Conservation (phyloP, 2,797 vertebrate species). For the Lacerta bilineata region DNA sequence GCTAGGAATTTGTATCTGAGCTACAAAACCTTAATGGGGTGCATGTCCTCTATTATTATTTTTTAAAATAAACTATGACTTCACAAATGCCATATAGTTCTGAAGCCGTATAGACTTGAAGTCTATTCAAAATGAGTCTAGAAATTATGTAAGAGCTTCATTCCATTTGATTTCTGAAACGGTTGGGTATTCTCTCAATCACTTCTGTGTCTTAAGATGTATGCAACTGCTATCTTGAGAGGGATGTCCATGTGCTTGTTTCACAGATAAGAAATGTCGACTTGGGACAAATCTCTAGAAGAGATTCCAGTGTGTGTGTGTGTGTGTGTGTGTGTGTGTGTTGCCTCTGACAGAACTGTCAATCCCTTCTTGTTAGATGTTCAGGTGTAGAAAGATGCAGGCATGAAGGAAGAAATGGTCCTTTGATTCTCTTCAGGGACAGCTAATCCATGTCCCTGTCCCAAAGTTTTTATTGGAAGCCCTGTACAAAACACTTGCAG, state of each 20-base stretch:
- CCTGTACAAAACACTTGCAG: conserved; percentile 27
- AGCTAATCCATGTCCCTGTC: conserved; percentile 7
- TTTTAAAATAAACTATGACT: neutral
- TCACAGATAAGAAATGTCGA: neutral
- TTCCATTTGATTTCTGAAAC: neutral
- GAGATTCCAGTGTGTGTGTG: neutral
- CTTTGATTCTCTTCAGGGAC: neutral
- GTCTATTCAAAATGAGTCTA: conserved; percentile 46
- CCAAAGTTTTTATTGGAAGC: conserved; percentile 28
- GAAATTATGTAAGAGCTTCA: neutral
- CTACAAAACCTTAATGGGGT: neutral
- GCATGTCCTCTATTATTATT: neutral
- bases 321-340: neutral
- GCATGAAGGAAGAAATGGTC: neutral
- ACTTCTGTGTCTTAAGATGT: neutral
- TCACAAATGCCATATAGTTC: conserved; percentile 30
- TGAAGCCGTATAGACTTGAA: conserved; percentile 18
- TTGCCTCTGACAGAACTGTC: neutral
- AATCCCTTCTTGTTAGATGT: neutral
- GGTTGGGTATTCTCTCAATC: neutral
- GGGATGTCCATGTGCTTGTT: neutral
- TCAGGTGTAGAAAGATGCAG: neutral
- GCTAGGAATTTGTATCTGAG: neutral
- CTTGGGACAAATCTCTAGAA: neutral
- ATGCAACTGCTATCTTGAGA: neutral